Evolutionary conservation across 2,113 vertebrate species (phyloP), one percentile per base, ranked within the genome.

Genomic region (Ceyx melanurus): DNA sequence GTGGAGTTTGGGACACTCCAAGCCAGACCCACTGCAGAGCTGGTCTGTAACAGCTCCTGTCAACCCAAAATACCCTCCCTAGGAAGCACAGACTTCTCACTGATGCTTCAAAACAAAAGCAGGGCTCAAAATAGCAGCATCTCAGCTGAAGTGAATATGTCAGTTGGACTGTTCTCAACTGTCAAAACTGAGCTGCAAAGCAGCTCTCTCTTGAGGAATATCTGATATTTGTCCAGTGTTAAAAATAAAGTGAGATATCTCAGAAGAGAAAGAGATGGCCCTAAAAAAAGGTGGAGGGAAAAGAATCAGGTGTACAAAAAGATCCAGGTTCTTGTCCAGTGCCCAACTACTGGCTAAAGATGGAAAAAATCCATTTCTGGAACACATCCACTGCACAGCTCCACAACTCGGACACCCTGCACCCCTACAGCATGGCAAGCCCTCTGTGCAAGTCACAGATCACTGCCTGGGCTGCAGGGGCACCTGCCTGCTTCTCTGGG

Each of bases 121-220:
- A 82, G 28, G 28, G 87, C 96, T 80, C 58, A 76, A 70, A 93
- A 95, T 76, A 91, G 95, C 87, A 89, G 76, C 83, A 19, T 93
- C 92, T 91, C 78, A 74, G 64, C 66, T 26, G 67, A 88, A 76
- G 86, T 6, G 20, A 84, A 28, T 53, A 17, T 31, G 43, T 77
- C 22, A 1, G 68, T 15, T 84, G 78, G 79, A 91, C 65, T 37
- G 17, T 35, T 86, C 91, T 90, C 95, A 91, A 60, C 89, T 90
- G 92, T 85, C 82, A 91, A 75, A 93, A 20, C 68, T 50, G 68
- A 92, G 85, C 79, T 57, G 73, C 28, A 92, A 80, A 89, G 91
- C 53, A 91, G 21, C 81, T 57, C 46, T 86, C 91, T 94, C 87
- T 45, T 73, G 82, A 94, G 93, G 80, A 94, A 88, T 57, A 65